Evolutionary conservation across 2,888 invertebrate genomes (phyloP).

Genomic region (Psylliodes chrysocephalus): DNA sequence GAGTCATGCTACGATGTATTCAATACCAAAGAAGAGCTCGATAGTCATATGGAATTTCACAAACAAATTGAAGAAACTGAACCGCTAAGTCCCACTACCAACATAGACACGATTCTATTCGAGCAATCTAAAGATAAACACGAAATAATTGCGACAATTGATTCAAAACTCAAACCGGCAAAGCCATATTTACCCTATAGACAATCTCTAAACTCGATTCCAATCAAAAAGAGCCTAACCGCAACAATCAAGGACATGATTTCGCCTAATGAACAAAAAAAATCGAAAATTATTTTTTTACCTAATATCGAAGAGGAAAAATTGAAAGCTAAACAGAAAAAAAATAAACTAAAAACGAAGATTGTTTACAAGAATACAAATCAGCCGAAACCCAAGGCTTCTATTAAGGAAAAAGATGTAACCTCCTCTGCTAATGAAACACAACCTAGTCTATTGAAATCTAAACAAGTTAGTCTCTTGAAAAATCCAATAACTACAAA

Average conservation of each 20-base stretch:
- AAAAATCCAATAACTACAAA: not conserved
- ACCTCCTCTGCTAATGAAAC: not conserved
- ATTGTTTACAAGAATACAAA: not conserved
- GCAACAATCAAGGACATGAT: conserved; percentile 38
- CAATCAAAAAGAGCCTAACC: conserved; percentile 26
- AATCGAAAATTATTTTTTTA: conserved; percentile 36
- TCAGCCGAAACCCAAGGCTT: not conserved
- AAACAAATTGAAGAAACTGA: conserved; percentile 36
- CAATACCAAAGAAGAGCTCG: conserved; percentile 45
- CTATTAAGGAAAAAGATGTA: not conserved
- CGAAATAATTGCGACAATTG: conserved; percentile 34
- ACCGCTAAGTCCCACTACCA: conserved; percentile 4
- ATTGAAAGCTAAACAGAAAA: conserved; percentile 1
- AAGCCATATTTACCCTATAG: not conserved
- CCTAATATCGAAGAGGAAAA: conserved; percentile 29
- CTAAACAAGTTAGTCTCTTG: not conserved
- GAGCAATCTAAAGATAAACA: conserved; percentile 32
- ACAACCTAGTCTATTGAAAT: not conserved
- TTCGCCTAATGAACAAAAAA: conserved; percentile 27
- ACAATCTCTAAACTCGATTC: too few species aligned
- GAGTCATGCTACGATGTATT: conserved; percentile 54
- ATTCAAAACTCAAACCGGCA: not conserved
- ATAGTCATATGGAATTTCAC: conserved; percentile 47
- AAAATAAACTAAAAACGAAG: not conserved
- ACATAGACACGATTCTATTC: conserved; percentile 26